These are phyloP conservation scores for Poecilia wingei DNA, from an alignment of 2,797 vertebrate species.

Conservation along the genomic window DNA sequence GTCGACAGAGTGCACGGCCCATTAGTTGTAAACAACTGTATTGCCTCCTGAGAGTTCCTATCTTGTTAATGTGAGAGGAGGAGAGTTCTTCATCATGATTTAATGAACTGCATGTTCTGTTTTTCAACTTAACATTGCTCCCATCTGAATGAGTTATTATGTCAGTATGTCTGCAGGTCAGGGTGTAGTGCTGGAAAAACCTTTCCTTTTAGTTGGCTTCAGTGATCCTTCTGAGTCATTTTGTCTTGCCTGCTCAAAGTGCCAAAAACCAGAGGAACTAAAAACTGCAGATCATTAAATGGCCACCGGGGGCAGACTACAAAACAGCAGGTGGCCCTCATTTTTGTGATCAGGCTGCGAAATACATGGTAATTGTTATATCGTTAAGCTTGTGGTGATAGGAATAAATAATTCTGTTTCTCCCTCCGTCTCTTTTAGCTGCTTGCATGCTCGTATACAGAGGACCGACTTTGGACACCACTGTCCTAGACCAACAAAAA, in stretches of 20 bases:
- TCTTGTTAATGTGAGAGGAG: constrained; percentile 35
- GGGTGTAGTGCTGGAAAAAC: constrained; percentile 21
- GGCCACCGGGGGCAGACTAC: not conserved
- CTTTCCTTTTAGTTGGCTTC: constrained; percentile 19
- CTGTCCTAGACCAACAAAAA: not conserved
- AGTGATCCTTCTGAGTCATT: constrained; percentile 11
- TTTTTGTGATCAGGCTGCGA: not conserved
- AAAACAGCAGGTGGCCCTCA: not conserved
- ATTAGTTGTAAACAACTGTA: constrained; percentile 48
- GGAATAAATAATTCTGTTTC: no score
- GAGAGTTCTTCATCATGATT: constrained; percentile 22
- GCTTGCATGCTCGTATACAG: no score
- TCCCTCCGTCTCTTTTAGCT: no score
- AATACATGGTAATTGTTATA: not conserved
- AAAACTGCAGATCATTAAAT: not conserved
- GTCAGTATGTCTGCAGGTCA: constrained; percentile 48
- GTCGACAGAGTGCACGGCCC: not conserved
- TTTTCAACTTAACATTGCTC: constrained; percentile 35
- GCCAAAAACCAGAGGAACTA: not conserved
- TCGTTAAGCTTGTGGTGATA: no score
- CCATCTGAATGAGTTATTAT: constrained; percentile 44
- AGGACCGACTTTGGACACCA: no score
- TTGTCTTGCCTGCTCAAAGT: not conserved
- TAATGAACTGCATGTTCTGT: constrained; percentile 1
- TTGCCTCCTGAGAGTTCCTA: constrained; percentile 41